Evolutionary conservation across 2,888 invertebrate genomes (phyloP), one percentile per base, ranked within the genome.

Genomic region (Eurytoma californica): DNA sequence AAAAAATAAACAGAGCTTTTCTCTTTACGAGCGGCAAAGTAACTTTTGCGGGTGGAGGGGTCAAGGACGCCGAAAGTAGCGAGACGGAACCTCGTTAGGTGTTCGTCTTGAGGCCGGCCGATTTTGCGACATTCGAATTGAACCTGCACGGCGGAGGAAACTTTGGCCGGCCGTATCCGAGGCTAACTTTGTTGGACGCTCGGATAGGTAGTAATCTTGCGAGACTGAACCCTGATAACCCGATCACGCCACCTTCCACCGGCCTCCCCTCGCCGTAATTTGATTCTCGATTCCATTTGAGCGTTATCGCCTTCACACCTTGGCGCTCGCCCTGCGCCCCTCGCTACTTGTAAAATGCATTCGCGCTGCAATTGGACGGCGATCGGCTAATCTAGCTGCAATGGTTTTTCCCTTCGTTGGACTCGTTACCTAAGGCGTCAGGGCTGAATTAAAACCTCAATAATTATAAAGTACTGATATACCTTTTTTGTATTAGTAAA

Each of bases 281-380:
- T 77, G 79, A 82, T 82, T 81, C 73, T 81, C 72, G 77, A 78
- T 78, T 61, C 77, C 72, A 77, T 78, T 72, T 72, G 47, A 78
- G 28, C 77, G 55, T 72, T 67, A 72, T 72, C 60, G 53, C 72
- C 53, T 72, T 72, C 24, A 47, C 72, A 61, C 66, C 61, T 53
- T 67, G 16, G 14, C 55, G 28, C 13, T 3, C 63, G 24, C 61
- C 7, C 61, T 16, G 9, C 24, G 2, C 2, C 24, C 24, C 24
- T 24, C 24, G 24, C 4, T 39, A 39, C 39, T 39, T 39, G 39
- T 39, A 39, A 39, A 39, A 39, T 39, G 39, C 39, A 39, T 39
- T 39, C 39, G 39, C 39, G 4, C 39, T 39, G 39, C 39, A 39
- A 39, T 39, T 7, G 39, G 39, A 39, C 39, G 39, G 39, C 39